Base-by-base conservation (phyloP, 2,113 vertebrate genomes). In the Paracanthobrama guichenoti region DNA sequence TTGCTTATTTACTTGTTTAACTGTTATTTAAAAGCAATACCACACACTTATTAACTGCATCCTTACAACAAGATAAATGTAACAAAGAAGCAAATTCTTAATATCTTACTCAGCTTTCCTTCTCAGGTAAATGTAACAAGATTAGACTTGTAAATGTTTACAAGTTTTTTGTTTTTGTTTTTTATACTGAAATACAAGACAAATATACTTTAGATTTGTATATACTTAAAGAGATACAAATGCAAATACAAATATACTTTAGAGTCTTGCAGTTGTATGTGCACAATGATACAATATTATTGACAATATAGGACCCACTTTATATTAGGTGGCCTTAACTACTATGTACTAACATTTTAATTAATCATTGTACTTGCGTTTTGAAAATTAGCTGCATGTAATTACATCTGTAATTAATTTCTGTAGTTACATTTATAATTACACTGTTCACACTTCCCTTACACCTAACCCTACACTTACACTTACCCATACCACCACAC, bases 21-120 rank as follows among this genome's bases (percentile, higher is more conserved):
- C 20, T 71, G 20, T 44, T 60, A 71, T 44, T 71, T 71, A 71
- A 71, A 71, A n/a, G 20, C 39, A 44, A 71, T 22, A 71, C 20
- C 35, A 22, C 35, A 39, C 66, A 20, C 35, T 28, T 62, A 28
- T 42, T 71, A 71, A 22, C 31, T 5, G 31, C 18, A 71, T 71
- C 6, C 67, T 71, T 44, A n/a, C 67, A 71, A 71, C 20, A 13
- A 31, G 48, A 55, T 75, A 55, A 53, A 22, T 55, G 16, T 53
- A 48, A 46, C 71, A 18, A 3, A 53, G 73, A 22, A 75, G 24
- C 9, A 53, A 74, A 53, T 3, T 3, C 12, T 31, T 55, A 39
- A 14, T 77, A 59, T 22, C 50, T 75, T 31, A 35, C 26, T 67
- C 3, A 11, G 7, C 10, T 6, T 77, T 55, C 4, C 74, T 57